Conservation (phyloP, 2,113 vertebrate species). For the Chinchilla lanigera region DNA sequence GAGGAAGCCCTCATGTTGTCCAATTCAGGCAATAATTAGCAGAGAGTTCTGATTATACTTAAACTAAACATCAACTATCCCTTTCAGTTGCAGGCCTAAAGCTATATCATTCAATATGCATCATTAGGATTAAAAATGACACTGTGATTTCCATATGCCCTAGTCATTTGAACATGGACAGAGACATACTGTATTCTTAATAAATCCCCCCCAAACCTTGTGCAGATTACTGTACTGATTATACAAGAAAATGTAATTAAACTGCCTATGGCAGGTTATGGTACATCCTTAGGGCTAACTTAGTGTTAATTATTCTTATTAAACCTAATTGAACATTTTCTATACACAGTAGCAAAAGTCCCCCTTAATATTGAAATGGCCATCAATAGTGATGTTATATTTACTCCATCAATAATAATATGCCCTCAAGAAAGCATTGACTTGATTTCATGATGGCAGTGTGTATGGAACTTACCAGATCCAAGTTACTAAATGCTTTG, state of each 20-base stretch:
- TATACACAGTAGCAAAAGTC: background rate
- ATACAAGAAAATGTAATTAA: background rate
- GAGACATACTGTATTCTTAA: background rate
- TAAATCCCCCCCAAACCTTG: background rate
- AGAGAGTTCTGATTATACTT: background rate
- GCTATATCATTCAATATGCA: background rate
- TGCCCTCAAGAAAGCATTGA: background rate
- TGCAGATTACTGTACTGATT: background rate
- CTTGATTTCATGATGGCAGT: slow-evolving; percentile 18
- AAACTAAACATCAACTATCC: background rate
- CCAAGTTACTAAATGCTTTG: background rate
- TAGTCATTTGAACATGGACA: background rate
- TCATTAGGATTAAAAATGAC: background rate
- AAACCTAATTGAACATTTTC: background rate
- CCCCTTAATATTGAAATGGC: background rate
- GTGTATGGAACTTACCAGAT: background rate
- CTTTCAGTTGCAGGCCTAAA: background rate
- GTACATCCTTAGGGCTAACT: background rate
- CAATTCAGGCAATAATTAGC: background rate
- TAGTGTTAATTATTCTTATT: background rate
- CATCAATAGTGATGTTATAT: background rate
- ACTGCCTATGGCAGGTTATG: fast-evolving
- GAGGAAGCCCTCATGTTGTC: background rate
- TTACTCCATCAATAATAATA: slow-evolving; percentile 10
- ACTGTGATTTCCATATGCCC: background rate